Conservation (phyloP, 2,113 vertebrate genomes). For the Anarrhichthys ocellatus region DNA sequence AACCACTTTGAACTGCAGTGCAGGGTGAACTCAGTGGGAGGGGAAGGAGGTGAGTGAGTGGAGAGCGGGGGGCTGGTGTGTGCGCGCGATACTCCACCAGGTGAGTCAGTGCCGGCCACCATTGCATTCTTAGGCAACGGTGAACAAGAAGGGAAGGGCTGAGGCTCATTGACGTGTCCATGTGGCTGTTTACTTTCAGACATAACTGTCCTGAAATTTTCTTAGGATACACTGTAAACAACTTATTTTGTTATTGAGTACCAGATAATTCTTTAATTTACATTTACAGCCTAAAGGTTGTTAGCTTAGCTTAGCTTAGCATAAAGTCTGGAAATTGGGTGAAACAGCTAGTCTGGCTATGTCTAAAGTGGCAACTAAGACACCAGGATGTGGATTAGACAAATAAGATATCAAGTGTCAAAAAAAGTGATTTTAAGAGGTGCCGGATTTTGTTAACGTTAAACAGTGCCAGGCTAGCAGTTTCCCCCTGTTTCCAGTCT, state of each 20-base stretch:
- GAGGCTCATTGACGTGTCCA: slow-evolving; percentile 13
- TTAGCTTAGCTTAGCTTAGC: slow-evolving; percentile 16
- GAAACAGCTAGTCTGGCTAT: too few species aligned
- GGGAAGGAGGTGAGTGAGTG: slow-evolving; percentile 73
- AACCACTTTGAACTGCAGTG: slow-evolving; percentile 80
- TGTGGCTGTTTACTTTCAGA: slow-evolving; percentile 29
- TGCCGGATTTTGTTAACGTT: not conserved
- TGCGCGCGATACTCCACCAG: slow-evolving; percentile 64
- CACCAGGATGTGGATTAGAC: not conserved
- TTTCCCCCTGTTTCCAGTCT: not conserved
- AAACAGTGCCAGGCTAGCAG: not conserved
- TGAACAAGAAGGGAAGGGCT: slow-evolving; percentile 58
- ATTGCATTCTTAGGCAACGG: slow-evolving; percentile 56
- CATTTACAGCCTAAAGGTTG: not conserved
- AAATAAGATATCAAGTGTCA: not conserved
- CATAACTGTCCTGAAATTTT: not conserved
- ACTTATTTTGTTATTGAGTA: not conserved
- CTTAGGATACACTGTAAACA: not conserved
- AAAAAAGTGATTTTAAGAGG: not conserved
- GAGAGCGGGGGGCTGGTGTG: slow-evolving; percentile 55
- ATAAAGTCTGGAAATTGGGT: not conserved
- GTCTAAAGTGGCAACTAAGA: too few species aligned
- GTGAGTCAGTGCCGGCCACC: slow-evolving; percentile 73
- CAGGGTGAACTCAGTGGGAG: slow-evolving; percentile 75
- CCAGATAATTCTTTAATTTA: not conserved